These are phyloP conservation scores for Sminthurinus aureus DNA, from an alignment of 2,888 invertebrate genomes.

Conservation along the genomic window DNA sequence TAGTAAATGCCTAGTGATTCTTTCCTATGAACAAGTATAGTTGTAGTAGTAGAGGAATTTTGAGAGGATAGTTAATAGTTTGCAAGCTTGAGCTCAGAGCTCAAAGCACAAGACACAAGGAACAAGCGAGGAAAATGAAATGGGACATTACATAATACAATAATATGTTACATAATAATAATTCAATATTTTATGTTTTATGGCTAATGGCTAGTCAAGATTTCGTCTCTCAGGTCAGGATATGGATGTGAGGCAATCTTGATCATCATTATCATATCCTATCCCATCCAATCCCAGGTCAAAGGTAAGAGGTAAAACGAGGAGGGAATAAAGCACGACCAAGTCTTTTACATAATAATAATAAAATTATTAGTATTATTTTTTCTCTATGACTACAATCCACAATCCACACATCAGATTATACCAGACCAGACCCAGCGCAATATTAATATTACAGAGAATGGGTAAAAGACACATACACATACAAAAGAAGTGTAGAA, in stretches of 20 bases:
- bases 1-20: too few species aligned
- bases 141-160: neutral
- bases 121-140: neutral
- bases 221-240: neutral
- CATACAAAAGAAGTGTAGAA: neutral
- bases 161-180: neutral
- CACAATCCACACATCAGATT: neutral
- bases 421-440: neutral
- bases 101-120: neutral
- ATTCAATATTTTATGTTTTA: neutral
- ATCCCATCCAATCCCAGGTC: neutral
- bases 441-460: too few species aligned
- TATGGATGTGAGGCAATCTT: conserved; percentile 13
- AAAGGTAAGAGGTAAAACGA: conserved; percentile 25
- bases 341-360: neutral
- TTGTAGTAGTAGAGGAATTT: too few species aligned
- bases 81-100: neutral
- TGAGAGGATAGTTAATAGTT: neutral
- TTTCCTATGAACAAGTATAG: neutral
- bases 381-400: neutral
- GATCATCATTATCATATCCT: too few species aligned
- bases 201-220: neutral
- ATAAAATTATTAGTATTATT: too few species aligned
- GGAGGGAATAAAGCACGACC: conserved; percentile 31
- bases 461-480: neutral